Evolutionary conservation across 1,140 invertebrate genomes (phyloP).

Genomic region (Drosophila ercepeae): DNA sequence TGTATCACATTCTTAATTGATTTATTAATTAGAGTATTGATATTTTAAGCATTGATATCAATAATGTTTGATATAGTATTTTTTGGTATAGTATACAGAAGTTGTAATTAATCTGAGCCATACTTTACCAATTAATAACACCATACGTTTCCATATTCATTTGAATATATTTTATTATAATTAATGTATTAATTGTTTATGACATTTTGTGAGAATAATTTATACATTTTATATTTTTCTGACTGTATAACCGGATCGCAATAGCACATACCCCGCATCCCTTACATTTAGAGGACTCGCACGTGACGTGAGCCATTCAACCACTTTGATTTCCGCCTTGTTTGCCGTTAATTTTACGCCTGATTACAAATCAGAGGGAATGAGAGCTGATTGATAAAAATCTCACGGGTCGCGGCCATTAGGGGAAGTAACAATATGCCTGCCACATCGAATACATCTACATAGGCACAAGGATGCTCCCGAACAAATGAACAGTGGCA

Average conservation of each 20-base stretch:
- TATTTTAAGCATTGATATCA: background rate
- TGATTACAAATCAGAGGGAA: slow-evolving; percentile 44
- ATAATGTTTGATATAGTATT: too few relatives aligned
- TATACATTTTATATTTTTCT: background rate
- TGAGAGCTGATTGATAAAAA: slow-evolving; percentile 67
- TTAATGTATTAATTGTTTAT: background rate
- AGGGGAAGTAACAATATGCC: slow-evolving; percentile 15
- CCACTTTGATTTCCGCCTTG: slow-evolving; percentile 68
- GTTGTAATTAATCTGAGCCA: too few relatives aligned
- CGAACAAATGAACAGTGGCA: slow-evolving; percentile 53
- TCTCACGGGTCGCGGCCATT: slow-evolving; percentile 57
- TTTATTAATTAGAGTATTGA: background rate
- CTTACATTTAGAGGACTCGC: slow-evolving; percentile 64
- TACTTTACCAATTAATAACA: too few relatives aligned
- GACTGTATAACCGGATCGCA: background rate
- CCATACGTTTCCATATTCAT: too few relatives aligned
- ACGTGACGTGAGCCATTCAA: slow-evolving; percentile 68
- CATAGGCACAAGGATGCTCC: slow-evolving; percentile 7
- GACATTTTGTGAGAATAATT: background rate
- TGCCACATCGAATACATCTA: background rate
- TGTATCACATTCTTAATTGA: background rate
- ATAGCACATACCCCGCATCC: slow-evolving; percentile 36
- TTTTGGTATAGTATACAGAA: too few relatives aligned
- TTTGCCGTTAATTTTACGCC: slow-evolving; percentile 75
- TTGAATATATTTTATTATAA: background rate